Percentiles rank a stretch among this genome's conserved stretches.
These are phyloP conservation scores for Spea hammondii DNA, from an alignment of 2,797 vertebrate genomes.

Conservation along the genomic window DNA sequence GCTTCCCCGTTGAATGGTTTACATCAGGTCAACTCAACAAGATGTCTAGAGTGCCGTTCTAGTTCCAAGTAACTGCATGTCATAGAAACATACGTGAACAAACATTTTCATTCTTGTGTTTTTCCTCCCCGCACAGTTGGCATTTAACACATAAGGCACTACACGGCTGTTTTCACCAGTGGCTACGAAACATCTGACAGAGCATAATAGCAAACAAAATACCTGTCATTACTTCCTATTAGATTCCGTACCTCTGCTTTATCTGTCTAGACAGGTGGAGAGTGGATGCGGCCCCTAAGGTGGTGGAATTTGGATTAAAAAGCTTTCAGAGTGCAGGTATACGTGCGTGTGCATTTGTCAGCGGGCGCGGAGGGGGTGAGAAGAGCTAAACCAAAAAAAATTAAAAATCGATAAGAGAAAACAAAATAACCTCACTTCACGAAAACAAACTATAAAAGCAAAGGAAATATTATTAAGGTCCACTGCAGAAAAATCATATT, in stretches of 20 bases:
- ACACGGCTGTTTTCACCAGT: slow-evolving; percentile 29
- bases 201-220: slow-evolving; percentile 51
- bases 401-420: slow-evolving; percentile 37
- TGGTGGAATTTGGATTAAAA: slow-evolving; percentile 49
- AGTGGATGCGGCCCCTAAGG: slow-evolving; percentile 38
- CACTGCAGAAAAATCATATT: background rate
- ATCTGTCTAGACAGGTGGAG: slow-evolving; percentile 50
- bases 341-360: slow-evolving; percentile 40
- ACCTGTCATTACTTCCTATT: slow-evolving; percentile 48
- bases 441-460: slow-evolving; percentile 28
- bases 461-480: background rate
- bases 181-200: slow-evolving; percentile 42
- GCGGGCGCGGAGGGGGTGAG: slow-evolving; percentile 20
- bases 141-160: slow-evolving; percentile 7
- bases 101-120: background rate
- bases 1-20: background rate
- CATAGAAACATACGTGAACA: background rate
- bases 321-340: slow-evolving; percentile 37
- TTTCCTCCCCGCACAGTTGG: slow-evolving; percentile 22
- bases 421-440: slow-evolving; percentile 5
- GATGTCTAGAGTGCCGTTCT: background rate
- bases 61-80: slow-evolving; percentile 19
- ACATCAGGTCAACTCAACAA: background rate
- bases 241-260: slow-evolving; percentile 36
- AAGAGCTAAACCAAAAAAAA: slow-evolving; percentile 7